Evolutionary conservation across 2,888 invertebrate genomes (phyloP), one percentile per base, ranked within the genome.

Genomic region (Drosophila dives): DNA sequence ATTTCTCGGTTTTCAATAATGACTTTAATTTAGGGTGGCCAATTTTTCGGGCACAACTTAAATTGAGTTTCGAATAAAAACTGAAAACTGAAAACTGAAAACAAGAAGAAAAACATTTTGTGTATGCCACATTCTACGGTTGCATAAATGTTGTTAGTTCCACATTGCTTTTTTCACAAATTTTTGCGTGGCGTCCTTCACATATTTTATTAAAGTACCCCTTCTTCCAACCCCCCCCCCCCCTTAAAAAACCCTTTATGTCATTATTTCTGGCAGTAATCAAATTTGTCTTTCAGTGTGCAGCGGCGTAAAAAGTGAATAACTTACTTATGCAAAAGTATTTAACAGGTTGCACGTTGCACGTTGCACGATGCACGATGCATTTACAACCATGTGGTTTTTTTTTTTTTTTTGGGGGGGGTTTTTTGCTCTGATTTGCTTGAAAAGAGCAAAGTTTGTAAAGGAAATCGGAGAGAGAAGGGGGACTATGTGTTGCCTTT

Each of bases 21-120:
- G 67, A 78, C 79, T 73, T 83, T 81, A 75, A 67, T 72, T 81
- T 76, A 73, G 72, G 71, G 75, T 72, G 58, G 62, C 64, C 75
- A 63, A 77, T 67, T 86, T 81, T 81, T 61, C 81, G 89, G 89
- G 85, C 87, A 29, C 85, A 89, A 80, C 89, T 75, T 67, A 73
- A 89, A 86, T 86, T 85, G 87, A 85, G 81, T 85, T 85, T 77
- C 87, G 68, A 23, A 59, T 17, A 42, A 8, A 15, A 45, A 23
- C 15, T 23, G 23, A 45, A 45, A 20, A 45, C 32, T 17, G 8
- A 26, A 54, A 45, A 55, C 40, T 2, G 4, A 20, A 4, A 23
- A 29, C 34, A 49, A 32, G n/a, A 26, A 40, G 32, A 36, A 51
- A 50, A 54, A 29, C 62, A 7, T n/a, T 26, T 64, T 12, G 77